Evolutionary conservation across 2,888 invertebrate genomes (phyloP).

Genomic region (Pegoplata infirma): DNA sequence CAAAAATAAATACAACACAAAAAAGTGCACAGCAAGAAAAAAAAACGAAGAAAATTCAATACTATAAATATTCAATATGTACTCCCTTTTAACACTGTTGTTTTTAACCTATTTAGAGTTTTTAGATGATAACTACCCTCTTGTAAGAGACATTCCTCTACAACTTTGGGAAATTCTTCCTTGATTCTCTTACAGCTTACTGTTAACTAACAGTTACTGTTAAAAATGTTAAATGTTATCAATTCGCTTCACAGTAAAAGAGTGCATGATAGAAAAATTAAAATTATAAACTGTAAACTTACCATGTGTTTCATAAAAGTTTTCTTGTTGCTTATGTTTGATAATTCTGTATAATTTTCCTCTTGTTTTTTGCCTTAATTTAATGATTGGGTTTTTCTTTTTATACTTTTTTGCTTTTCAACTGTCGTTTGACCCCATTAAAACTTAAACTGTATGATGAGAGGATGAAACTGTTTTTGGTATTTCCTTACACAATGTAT

Average conservation of each 20-base stretch:
- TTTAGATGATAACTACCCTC: background rate
- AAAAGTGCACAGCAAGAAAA: background rate
- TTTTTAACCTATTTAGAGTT: slow-evolving; percentile 17
- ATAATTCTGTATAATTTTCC: background rate
- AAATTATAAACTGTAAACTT: background rate
- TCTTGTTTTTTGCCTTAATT: background rate
- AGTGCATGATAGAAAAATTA: background rate
- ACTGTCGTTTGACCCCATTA: slow-evolving; percentile 38
- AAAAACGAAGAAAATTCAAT: background rate
- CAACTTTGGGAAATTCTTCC: background rate
- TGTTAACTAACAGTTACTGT: background rate
- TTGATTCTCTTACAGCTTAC: background rate
- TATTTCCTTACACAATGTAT: slow-evolving; percentile 37
- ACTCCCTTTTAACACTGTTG: slow-evolving; percentile 19
- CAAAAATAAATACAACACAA: background rate
- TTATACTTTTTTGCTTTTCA: background rate
- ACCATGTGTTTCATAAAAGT: slow-evolving; percentile 4
- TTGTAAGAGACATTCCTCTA: background rate
- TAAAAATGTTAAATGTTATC: no score
- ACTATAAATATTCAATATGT: slow-evolving; percentile 14
- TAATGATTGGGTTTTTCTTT: background rate
- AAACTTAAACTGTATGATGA: slow-evolving; percentile 32
- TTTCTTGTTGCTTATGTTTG: slow-evolving; percentile 2
- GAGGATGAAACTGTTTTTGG: background rate
- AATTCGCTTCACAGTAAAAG: slow-evolving; percentile 29